Percentiles rank a stretch among this genome's conserved stretches.
Conservation (phyloP, 2,888 invertebrate genomes). For the Eupeodes luniger region DNA sequence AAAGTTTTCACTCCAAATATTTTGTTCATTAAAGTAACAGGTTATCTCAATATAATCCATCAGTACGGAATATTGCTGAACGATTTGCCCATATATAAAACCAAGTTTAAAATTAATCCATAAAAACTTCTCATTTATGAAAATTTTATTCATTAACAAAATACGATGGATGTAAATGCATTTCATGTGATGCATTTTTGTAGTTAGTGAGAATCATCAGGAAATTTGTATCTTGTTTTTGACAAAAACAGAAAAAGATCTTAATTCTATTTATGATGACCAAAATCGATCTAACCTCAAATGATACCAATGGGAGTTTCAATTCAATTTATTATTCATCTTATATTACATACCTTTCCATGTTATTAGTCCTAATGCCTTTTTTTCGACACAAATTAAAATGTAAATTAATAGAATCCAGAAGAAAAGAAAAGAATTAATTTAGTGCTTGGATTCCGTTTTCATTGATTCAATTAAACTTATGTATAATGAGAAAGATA, state of each 20-base stretch:
- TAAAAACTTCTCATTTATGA: conserved; percentile 19
- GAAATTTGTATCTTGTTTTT: background rate
- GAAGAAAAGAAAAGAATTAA: conserved; percentile 30
- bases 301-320: background rate
- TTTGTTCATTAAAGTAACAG: too few species aligned
- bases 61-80: too few species aligned
- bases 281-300: background rate
- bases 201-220: background rate
- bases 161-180: background rate
- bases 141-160: conserved; percentile 9
- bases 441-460: conserved; percentile 48
- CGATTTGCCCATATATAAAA: background rate
- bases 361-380: background rate
- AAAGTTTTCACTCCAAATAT: too few species aligned
- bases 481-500: conserved; percentile 48
- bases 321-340: background rate
- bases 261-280: conserved; percentile 6
- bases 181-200: background rate
- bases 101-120: background rate
- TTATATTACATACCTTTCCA: background rate
- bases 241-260: background rate
- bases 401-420: conserved; percentile 58
- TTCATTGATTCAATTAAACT: conserved; percentile 50
- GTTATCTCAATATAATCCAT: too few species aligned
- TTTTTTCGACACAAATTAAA: conserved; percentile 46